Evolutionary conservation across 92 coral and sea anemone genomes (phyloP).

Genomic region (Virgularia gustaviana): DNA sequence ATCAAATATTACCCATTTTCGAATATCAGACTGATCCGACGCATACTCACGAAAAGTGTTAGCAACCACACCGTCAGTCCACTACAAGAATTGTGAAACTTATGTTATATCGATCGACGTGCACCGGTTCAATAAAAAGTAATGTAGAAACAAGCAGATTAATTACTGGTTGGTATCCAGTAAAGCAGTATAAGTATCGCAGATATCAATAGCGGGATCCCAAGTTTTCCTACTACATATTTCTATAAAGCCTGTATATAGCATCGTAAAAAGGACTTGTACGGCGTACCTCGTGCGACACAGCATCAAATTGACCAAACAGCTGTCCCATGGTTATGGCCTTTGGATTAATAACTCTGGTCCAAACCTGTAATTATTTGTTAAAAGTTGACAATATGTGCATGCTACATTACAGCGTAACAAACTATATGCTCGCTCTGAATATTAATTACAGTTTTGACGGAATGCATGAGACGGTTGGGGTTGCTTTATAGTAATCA

Average conservation of each 20-base stretch:
- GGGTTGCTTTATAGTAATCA: no score
- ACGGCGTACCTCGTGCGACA: slow-evolving; percentile 95
- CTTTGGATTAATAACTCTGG: slow-evolving; percentile 92
- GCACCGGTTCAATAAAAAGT: no score
- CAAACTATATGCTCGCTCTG: background rate
- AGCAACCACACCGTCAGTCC: slow-evolving; percentile 99
- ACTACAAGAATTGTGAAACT: slow-evolving; percentile 45
- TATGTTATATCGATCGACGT: no score
- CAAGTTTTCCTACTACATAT: no score
- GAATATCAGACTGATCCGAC: slow-evolving; percentile 88
- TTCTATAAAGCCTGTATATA: no score
- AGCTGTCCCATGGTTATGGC: slow-evolving; percentile 98
- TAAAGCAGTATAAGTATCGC: no score
- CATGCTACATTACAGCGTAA: background rate
- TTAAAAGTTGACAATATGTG: background rate
- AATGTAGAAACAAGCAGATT: no score
- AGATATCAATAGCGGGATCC: no score
- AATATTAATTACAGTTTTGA: no score
- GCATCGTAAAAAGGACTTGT: no score
- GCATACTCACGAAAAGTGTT: slow-evolving; percentile 99
- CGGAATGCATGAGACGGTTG: no score
- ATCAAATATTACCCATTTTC: slow-evolving; percentile 98
- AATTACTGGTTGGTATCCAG: no score
- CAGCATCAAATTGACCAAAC: slow-evolving; percentile 98
- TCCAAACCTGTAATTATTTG: slow-evolving; percentile 65